Conservation (phyloP, 1,140 invertebrate species). For the Magallana angulata region DNA sequence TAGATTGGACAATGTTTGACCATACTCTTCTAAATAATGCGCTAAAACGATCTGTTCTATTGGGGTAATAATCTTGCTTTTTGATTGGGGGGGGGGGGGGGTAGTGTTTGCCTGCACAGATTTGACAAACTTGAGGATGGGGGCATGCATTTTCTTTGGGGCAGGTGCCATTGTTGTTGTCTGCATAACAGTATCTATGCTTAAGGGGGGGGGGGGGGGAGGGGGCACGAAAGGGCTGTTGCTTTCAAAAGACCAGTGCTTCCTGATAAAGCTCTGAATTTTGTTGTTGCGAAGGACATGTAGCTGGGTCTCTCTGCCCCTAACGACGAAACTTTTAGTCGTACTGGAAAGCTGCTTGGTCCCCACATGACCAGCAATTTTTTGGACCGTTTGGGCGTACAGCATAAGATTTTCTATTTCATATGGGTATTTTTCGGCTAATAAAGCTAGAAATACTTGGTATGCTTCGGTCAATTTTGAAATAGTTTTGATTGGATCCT, state of each 20-base stretch:
- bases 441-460: neutral
- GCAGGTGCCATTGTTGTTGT: neutral
- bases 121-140: neutral
- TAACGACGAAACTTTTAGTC: conserved; percentile 4
- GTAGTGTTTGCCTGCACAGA: no score
- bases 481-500: neutral
- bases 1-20: neutral
- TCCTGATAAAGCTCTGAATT: conserved; percentile 29
- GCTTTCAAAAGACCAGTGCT: neutral
- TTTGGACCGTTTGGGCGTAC: no score
- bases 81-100: neutral
- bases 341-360: neutral
- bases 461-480: neutral
- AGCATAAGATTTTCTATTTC: neutral
- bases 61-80: neutral
- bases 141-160: neutral
- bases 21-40: neutral
- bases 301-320: neutral
- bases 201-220: neutral
- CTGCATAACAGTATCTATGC: neutral
- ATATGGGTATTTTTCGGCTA: neutral
- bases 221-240: neutral
- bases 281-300: conserved; percentile 21
- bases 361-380: no score
- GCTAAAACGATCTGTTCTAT: neutral